A percentile compares a stretch with the other conserved stretches of the same genome.
Evolutionary conservation across 2,797 vertebrate genomes (phyloP).

Genomic region (Lates japonicus): DNA sequence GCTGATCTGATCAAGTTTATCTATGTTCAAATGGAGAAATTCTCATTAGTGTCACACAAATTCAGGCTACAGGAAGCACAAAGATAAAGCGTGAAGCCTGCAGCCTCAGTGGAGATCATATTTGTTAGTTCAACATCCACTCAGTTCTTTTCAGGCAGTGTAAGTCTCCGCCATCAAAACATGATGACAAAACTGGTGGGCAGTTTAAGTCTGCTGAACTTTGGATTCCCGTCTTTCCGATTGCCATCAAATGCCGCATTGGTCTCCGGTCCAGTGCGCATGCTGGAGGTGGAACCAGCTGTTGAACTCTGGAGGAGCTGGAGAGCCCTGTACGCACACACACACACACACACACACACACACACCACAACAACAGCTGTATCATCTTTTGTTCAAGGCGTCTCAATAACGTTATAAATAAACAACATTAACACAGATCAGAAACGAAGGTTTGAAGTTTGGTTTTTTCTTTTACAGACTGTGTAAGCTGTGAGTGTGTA

Average conservation of each 20-base stretch:
- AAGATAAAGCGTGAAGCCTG: too few species aligned
- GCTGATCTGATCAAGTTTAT: too few species aligned
- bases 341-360: conserved; percentile 45
- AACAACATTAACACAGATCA: not conserved
- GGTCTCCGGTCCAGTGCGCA: conserved; percentile 51
- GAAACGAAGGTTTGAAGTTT: not conserved
- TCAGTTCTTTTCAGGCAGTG: too few species aligned
- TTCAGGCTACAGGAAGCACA: too few species aligned
- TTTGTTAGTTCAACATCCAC: too few species aligned
- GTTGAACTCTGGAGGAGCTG: conserved; percentile 44
- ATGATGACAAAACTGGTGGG: too few species aligned
- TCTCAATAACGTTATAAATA: not conserved
- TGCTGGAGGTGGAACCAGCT: conserved; percentile 60
- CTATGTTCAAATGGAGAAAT: too few species aligned
- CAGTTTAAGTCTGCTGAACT: not conserved
- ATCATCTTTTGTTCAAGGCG: conserved; percentile 22
- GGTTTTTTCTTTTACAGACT: not conserved
- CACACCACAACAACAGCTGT: conserved; percentile 55
- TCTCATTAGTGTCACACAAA: too few species aligned
- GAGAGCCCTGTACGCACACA: conserved; percentile 35
- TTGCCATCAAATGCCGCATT: conserved; percentile 31
- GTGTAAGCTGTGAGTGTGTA: not conserved
- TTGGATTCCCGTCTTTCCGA: not conserved
- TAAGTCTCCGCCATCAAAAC: too few species aligned
- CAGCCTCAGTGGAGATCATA: too few species aligned